Base-by-base conservation (phyloP, 2,888 invertebrate genomes). In the Linnaemya tessellans region DNA sequence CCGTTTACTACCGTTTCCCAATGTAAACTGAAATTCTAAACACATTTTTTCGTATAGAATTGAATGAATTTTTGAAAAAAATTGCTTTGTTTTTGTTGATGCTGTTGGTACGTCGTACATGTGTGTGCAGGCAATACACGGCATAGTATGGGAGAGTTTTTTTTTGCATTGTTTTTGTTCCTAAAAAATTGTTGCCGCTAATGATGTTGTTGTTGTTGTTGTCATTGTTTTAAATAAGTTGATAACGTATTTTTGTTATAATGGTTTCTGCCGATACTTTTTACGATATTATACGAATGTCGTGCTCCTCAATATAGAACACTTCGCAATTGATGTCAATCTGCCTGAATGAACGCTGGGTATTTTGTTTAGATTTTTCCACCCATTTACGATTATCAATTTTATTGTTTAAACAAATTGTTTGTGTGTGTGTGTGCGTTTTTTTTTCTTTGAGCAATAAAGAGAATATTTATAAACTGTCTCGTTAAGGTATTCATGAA, bases 11-110 rank as follows among this genome's bases (percentile, higher is more conserved):
- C 70, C 79, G 85, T 85, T 82, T 82, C 75, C 20, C 79, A 82
- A 85, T 85, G 71, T 64, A 79, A 85, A 85, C 82, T 82, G 85
- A 85, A 68, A 67, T 85, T 82, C 75, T 74, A 80, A 85, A 83
- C 43, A 71, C 58, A n/a, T n/a, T 73, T 60, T 78, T 78, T 77
- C 9, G 43, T 67, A 0, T 54, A 62, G 51, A 80, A 84, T 46
- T 67, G 60, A 81, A 74, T 79, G 67, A 74, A 80, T 60, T 74
- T 30, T 68, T 43, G 30, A 79, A 71, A 18, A n/a, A n/a, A 25
- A 60, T 25, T n/a, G 25, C 49, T 49, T 79, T 30, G 13, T 25
- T 79, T 51, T 25, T 49, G 46, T 35, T 56, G 35, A 22, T 54
- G 62, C 35, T 25, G 11, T 18, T 60, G 56, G 25, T 68, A 58